These are phyloP conservation scores for Tyto alba DNA, from an alignment of 2,113 vertebrate genomes.

Conservation along the genomic window DNA sequence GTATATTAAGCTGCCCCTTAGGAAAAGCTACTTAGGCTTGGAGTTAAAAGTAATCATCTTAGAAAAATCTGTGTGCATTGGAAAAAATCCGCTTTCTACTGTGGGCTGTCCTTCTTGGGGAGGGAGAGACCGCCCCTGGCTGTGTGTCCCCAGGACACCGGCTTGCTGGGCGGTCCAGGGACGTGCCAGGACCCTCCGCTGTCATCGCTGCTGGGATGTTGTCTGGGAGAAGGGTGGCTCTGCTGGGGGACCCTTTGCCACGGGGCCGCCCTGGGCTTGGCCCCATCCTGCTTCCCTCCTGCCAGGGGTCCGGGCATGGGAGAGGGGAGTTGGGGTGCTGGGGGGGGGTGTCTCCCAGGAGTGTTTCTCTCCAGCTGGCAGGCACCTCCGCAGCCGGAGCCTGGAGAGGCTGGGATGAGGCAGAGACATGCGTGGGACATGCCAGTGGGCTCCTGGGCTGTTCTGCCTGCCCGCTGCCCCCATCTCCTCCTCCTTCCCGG, in stretches of 20 bases:
- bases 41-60: constrained; percentile 26
- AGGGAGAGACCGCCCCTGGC: background rate
- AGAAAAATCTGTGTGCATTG: background rate
- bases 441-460: background rate
- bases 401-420: background rate
- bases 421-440: fast-evolving
- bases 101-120: background rate
- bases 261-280: background rate
- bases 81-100: background rate
- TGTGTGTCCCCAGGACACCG: fast-evolving
- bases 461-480: background rate
- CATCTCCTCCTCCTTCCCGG: background rate
- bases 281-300: background rate
- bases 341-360: background rate
- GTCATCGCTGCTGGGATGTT: background rate
- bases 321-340: background rate
- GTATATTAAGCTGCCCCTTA: background rate
- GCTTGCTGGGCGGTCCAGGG: background rate
- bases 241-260: background rate
- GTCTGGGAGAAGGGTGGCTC: background rate
- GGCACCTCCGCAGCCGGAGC: background rate
- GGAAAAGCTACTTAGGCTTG: constrained; percentile 38
- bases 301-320: fast-evolving
- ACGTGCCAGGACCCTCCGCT: fast-evolving
- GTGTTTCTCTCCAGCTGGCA: background rate